phyloP scores from a whole-genome alignment of 1,140 invertebrate genomes.

The Drosophila kikkawai region DNA sequence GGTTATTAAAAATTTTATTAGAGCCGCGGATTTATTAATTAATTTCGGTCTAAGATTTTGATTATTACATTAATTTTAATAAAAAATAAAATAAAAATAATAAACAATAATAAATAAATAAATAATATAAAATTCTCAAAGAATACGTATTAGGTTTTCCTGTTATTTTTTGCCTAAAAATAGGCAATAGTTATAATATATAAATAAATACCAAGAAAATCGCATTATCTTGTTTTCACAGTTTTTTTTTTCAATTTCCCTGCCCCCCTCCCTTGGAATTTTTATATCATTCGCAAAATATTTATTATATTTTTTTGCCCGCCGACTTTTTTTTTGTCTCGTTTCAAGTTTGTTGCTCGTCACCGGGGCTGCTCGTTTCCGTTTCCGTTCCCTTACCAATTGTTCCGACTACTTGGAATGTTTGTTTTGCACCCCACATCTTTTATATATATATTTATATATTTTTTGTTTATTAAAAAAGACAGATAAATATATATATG shows the following conservation, averaged over 20 bases:
- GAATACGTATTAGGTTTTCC: too few species aligned
- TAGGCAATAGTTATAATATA: background rate
- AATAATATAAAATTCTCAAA: too few species aligned
- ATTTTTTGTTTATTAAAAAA: conserved; percentile 22
- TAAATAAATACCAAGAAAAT: background rate
- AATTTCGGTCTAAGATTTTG: too few species aligned
- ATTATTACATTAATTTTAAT: too few species aligned
- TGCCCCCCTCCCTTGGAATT: background rate
- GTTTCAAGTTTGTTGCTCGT: conserved; percentile 17
- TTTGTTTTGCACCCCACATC: conserved; percentile 43
- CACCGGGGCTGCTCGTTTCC: conserved; percentile 6
- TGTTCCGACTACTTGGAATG: conserved; percentile 59
- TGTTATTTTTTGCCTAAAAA: too few species aligned
- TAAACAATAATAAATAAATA: too few species aligned
- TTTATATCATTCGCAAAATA: background rate
- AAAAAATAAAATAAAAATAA: too few species aligned
- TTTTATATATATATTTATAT: conserved; percentile 25
- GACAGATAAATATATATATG: conserved; percentile 4
- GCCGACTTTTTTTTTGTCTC: conserved; percentile 63
- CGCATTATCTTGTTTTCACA: background rate
- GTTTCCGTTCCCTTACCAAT: conserved; percentile 14
- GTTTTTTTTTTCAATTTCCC: background rate
- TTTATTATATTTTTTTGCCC: conserved; percentile 17
- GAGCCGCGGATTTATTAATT: too few species aligned
- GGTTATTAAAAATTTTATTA: too few species aligned